Conservation (phyloP, 2,113 vertebrate species). For the Arenaria interpres region DNA sequence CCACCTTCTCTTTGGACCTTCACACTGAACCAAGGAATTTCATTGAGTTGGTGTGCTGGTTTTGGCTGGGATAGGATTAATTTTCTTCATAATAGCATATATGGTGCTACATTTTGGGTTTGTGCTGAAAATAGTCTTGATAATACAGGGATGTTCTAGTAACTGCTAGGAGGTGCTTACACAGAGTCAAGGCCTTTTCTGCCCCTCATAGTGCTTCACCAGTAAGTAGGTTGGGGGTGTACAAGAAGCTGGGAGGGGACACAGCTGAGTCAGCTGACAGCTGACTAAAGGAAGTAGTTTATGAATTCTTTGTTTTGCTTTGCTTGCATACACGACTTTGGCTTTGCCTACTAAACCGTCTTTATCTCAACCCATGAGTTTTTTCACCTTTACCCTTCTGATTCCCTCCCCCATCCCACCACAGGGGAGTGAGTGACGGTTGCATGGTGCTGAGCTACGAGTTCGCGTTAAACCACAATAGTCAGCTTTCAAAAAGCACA, state of each 20-base stretch:
- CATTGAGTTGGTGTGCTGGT: background rate
- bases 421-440: fast-evolving
- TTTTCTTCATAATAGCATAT: background rate
- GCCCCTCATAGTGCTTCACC: background rate
- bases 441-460: fast-evolving
- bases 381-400: background rate
- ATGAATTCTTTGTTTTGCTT: background rate
- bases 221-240: fast-evolving
- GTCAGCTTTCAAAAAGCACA: background rate
- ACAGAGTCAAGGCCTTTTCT: background rate
- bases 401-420: background rate
- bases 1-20: background rate
- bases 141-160: background rate
- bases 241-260: background rate
- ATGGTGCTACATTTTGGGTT: background rate
- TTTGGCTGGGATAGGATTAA: background rate
- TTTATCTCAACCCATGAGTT: background rate
- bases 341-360: background rate
- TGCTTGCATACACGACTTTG: fast-evolving
- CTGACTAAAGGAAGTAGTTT: background rate
- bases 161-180: background rate
- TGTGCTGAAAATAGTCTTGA: background rate
- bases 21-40: background rate
- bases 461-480: background rate
- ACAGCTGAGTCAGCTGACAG: background rate